These are phyloP conservation scores for Menura novaehollandiae DNA, from an alignment of 2,113 vertebrate species.

Conservation along the genomic window DNA sequence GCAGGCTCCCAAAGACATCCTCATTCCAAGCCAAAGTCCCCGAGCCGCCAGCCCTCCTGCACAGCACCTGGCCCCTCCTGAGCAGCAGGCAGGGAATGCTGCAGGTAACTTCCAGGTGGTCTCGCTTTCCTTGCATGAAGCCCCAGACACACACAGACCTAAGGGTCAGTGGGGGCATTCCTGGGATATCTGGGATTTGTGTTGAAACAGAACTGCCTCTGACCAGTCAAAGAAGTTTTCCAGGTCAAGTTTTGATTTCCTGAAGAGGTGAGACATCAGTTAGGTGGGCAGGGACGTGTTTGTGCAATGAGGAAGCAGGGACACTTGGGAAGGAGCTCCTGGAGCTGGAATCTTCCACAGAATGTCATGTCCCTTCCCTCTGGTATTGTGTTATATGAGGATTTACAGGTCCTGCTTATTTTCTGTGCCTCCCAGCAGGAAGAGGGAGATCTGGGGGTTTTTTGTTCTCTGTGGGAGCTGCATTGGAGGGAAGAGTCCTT, in stretches of 20 bases:
- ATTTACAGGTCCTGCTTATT: not conserved
- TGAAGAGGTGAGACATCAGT: not conserved
- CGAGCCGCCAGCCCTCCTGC: not conserved
- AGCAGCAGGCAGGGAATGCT: not conserved
- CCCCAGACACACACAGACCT: not conserved
- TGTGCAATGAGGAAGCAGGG: accelerated
- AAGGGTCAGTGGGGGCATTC: accelerated
- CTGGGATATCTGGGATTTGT: not conserved
- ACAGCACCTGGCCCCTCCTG: not conserved
- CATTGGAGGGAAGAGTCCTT: not conserved
- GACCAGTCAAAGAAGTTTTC: not conserved
- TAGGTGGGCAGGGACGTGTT: not conserved
- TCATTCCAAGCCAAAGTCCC: not conserved
- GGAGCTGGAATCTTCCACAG: not conserved
- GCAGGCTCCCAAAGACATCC: not conserved
- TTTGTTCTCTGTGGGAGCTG: not conserved
- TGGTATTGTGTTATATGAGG: accelerated
- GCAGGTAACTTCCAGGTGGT: not conserved
- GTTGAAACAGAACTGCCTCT: not conserved
- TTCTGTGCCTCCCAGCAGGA: not conserved
- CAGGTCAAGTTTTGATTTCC: no score
- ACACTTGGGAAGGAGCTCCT: not conserved
- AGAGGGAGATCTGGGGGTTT: not conserved
- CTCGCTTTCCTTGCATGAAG: not conserved
- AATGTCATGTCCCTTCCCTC: not conserved